Conservation (phyloP, 2,113 vertebrate genomes). For the Cisticola juncidis region DNA sequence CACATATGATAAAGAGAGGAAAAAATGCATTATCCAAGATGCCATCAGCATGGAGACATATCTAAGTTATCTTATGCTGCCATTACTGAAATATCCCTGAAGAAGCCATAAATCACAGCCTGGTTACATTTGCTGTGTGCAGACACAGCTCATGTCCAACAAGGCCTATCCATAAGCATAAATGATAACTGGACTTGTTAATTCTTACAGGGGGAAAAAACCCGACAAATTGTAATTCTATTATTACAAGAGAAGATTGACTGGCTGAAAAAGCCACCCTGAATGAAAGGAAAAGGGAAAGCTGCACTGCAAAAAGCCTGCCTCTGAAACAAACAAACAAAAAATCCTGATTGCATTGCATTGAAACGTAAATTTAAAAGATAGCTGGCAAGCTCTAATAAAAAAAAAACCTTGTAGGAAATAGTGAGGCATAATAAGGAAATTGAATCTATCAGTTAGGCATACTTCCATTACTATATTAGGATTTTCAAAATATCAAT, state of each 20-base stretch:
- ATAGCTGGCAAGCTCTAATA: background rate
- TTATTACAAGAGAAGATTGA: background rate
- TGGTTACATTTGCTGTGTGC: background rate
- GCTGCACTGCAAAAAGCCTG: background rate
- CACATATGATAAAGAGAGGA: constrained; percentile 4
- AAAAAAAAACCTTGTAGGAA: background rate
- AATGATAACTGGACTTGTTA: background rate
- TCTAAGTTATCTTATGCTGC: background rate
- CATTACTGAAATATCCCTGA: background rate
- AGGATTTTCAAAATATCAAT: background rate
- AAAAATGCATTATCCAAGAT: constrained; percentile 1
- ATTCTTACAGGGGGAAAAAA: background rate
- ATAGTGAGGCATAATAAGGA: background rate
- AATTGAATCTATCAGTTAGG: background rate
- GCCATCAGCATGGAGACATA: background rate
- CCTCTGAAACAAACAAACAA: background rate
- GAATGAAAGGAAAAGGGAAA: background rate
- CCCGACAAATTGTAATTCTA: background rate
- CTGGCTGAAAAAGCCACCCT: background rate
- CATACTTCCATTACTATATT: background rate
- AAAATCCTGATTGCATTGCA: background rate
- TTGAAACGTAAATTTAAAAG: background rate
- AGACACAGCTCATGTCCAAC: background rate
- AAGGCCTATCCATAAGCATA: background rate
- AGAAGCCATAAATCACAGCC: background rate